Evolutionary conservation across 2,113 vertebrate species (phyloP), one percentile per base, ranked within the genome.

Genomic region (Lepisosteus osseus): DNA sequence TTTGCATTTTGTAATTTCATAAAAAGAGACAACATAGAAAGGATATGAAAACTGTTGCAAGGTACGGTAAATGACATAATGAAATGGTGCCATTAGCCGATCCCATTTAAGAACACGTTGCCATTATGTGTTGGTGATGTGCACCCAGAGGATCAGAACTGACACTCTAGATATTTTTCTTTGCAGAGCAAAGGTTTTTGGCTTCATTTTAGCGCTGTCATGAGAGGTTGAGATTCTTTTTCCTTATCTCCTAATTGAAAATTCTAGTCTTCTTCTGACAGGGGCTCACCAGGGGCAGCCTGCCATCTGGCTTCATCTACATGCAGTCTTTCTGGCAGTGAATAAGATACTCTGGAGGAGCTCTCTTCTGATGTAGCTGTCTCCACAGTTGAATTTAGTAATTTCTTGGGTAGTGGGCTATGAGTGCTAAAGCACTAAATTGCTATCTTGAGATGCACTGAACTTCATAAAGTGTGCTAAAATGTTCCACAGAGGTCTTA

Each of bases 391-490:
- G 45, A 55, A 78, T 80, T 75, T 80, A 45, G 67, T 84, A 69
- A 82, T 86, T 83, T 85, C 76, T 74, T 75, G 79, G 80, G 80
- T 76, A 74, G 78, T 8, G 57, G 68, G 75, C 74, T 74, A 70
- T 66, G 73, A 77, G 82, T 86, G 77, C 83, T 78, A 84, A 86
- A 86, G 81, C 62, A 72, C 80, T 85, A 86, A 91, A 87, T 87
- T 84, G 80, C 84, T 73, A 80, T 88, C 81, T 85, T 68, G 81
- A 86, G 81, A 89, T 78, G 69, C 75, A 78, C 68, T 40, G 79
- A 54, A 72, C 70, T 74, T 83, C 81, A 80, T 40, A 55, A 61
- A 54, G 42, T 45, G n/a, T 4, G 7, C 69, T 81, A 59, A 84
- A 80, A 83, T 70, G 82, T 82, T 85, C 82, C 74, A 77, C 77